A percentile compares a stretch with the other conserved stretches of the same genome.
Conservation (phyloP, 2,888 invertebrate species). For the Pollenia labialis region DNA sequence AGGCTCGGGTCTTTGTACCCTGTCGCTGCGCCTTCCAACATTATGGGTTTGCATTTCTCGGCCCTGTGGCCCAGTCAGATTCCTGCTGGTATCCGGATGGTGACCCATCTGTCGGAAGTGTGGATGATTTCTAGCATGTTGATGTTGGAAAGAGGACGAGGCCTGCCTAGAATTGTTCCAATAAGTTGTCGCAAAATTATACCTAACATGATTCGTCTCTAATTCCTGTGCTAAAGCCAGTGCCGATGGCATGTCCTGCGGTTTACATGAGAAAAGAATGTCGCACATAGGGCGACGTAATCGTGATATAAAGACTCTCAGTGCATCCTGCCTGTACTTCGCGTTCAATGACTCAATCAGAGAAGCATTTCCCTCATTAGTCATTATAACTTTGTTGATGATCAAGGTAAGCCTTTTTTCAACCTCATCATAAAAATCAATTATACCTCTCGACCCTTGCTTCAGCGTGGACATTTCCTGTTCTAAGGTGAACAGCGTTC, state of each 20-base stretch:
- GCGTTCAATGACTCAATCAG: neutral
- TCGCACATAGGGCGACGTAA: neutral
- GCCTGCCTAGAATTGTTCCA: neutral
- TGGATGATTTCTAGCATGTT: too few relatives aligned
- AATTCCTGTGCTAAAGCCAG: neutral
- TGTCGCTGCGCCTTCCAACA: neutral
- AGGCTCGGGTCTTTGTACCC: neutral
- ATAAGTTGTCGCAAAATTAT: neutral
- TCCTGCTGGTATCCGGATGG: neutral
- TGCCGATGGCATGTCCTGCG: neutral
- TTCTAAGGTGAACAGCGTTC: neutral
- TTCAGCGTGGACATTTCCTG: neutral
- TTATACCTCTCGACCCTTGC: neutral
- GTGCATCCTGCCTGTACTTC: neutral
- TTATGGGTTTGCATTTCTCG: neutral
- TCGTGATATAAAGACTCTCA: neutral
- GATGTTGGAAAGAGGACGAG: neutral
- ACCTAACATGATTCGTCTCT: neutral
- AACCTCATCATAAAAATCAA: constrained; percentile 4
- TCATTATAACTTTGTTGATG: neutral
- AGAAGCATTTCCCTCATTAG: neutral
- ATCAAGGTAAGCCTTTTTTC: constrained; percentile 18
- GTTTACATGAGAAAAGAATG: neutral
- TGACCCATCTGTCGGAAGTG: neutral
- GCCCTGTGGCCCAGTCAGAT: neutral